Percentiles rank a stretch among this genome's conserved stretches.
Evolutionary conservation across 37 sponge, comb jelly and placozoan species (phyloP).

Genomic region (Halisarca cf. caerulea): DNA sequence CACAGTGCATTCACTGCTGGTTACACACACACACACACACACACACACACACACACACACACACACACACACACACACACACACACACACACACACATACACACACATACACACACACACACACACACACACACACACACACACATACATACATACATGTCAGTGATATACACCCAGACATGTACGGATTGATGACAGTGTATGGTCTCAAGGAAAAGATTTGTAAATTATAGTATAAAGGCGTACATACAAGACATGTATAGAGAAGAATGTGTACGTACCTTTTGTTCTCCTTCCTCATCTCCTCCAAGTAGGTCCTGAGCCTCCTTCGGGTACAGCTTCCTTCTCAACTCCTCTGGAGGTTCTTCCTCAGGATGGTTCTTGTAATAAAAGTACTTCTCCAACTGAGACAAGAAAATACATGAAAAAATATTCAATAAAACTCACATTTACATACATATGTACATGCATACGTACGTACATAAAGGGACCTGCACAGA

Average conservation of each 20-base stretch:
- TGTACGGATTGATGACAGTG: too few relatives aligned
- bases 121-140: constrained; percentile 25
- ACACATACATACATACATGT: constrained; percentile 6
- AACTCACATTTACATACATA: too few relatives aligned
- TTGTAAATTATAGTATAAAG: background rate
- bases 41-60: background rate
- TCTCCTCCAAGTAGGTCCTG: background rate
- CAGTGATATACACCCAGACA: background rate
- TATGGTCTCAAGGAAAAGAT: background rate
- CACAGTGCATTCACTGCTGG: too few relatives aligned
- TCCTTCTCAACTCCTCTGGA: constrained; percentile 11
- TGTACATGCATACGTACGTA: background rate
- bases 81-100: constrained; percentile 43
- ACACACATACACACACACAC: constrained; percentile 33
- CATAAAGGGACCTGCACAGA: background rate
- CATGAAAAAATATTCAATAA: too few relatives aligned
- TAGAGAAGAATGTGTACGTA: background rate
- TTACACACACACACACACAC: too few relatives aligned
- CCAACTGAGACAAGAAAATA: background rate
- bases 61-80: constrained; percentile 31
- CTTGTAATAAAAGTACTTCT: constrained; percentile 33
- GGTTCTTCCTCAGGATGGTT: constrained; percentile 15
- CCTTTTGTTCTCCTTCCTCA: background rate
- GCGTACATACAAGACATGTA: background rate
- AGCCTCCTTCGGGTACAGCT: constrained; percentile 23